Conservation (phyloP, 2,797 vertebrate genomes). For the Pseudomugil gertrudae region DNA sequence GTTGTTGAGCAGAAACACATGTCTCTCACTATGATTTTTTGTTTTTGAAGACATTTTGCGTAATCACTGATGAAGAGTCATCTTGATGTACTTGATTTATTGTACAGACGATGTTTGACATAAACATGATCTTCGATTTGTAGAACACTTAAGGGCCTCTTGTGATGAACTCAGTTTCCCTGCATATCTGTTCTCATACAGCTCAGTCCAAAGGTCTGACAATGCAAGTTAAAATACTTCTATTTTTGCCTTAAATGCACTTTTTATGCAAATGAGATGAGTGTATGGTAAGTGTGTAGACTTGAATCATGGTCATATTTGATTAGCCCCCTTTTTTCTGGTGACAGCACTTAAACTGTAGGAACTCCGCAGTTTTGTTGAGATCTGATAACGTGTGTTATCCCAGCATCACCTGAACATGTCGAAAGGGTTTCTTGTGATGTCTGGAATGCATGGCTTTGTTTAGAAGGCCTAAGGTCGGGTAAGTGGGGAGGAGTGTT, state of each 20-base stretch:
- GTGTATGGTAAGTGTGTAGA: background rate
- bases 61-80: background rate
- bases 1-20: background rate
- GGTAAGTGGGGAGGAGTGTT: background rate
- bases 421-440: slow-evolving; percentile 1
- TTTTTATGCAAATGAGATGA: background rate
- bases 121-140: background rate
- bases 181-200: background rate
- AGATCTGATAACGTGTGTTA: background rate
- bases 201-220: background rate
- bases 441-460: background rate
- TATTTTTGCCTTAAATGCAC: background rate
- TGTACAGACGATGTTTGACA: background rate
- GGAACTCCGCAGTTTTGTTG: background rate
- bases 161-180: background rate
- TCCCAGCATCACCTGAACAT: background rate
- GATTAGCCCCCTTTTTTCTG: background rate
- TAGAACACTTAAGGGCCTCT: background rate
- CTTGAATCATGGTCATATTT: background rate
- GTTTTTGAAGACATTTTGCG: background rate
- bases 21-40: background rate
- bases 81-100: no score
- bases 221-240: background rate
- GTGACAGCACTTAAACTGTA: background rate
- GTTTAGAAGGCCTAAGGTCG: background rate